Evolutionary conservation across 1,140 invertebrate species (phyloP), one percentile per base, ranked within the genome.

Genomic region (Idris sp.): DNA sequence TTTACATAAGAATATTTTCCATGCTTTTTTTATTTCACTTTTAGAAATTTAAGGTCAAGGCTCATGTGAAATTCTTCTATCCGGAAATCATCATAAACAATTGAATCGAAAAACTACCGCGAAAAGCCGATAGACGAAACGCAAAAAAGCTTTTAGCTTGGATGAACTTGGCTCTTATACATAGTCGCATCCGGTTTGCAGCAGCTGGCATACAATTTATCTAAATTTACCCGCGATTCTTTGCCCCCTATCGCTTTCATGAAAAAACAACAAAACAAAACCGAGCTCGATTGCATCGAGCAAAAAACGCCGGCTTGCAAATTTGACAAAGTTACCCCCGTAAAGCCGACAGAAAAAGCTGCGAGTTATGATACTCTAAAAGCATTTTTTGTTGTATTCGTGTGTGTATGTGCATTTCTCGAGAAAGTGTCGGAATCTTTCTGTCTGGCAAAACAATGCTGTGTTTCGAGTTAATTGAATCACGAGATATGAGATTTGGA

Each of bases 81-180:
- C 25, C n/a, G 18, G 18, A 28, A 31, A 61, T 69, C 28, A 54
- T 61, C 28, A 48, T 72, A 40, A 74, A 71, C 68, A 78, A 78
- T 78, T 69, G 73, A 67, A 72, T 69, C 30, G 49, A 53, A 62
- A 59, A 56, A 56, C 44, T 36, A 44, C 51, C 40, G 65, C 61
- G 51, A 51, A 67, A 64, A 64, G 51, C 58, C 64, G 64, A 68
- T 51, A 73, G 69, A 74, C 53, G 48, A 13, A 53, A 72, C 77
- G 74, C 68, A 74, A 78, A 78, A 78, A 78, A 78, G 77, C 76
- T 78, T 78, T 78, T 78, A 78, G 62, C 58, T 61, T 51, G 64
- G 74, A 79, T 78, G 72, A 78, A 75, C 46, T 44, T 61, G 43
- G 51, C 65, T 56, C 33, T 71, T 62, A 58, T 54, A 71, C 56